phyloP scores from a whole-genome alignment of 2,797 vertebrate species.

The Balearica regulorum region DNA sequence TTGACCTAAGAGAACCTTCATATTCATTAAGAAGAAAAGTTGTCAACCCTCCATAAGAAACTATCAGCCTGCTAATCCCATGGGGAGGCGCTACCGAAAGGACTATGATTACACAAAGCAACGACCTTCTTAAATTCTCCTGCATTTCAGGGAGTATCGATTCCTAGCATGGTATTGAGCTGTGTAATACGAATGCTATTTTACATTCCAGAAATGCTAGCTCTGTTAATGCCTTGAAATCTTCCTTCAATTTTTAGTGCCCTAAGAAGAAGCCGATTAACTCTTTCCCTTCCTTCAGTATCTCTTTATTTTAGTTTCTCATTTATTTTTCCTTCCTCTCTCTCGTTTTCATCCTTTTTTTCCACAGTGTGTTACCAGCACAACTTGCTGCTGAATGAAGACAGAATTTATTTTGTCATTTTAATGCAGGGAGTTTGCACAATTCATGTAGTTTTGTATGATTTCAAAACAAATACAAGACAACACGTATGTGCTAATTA shows the following conservation, averaged over 20 bases:
- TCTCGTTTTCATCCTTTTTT: background rate
- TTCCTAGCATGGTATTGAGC: background rate
- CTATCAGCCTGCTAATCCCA: background rate
- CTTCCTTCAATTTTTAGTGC: background rate
- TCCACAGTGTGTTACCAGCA: background rate
- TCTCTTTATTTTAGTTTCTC: background rate
- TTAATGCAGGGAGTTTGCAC: background rate
- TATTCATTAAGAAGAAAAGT: background rate
- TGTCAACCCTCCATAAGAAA: background rate
- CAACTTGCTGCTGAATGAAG: background rate
- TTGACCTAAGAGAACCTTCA: background rate
- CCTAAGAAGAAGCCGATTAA: background rate
- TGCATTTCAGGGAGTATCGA: background rate
- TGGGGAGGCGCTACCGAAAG: background rate
- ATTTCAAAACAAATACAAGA: background rate
- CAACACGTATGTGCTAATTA: background rate
- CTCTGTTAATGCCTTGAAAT: background rate
- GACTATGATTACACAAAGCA: background rate
- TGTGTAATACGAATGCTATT: background rate
- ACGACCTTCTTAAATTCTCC: background rate
- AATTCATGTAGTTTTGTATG: background rate
- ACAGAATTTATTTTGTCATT: background rate
- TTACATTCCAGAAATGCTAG: constrained; percentile 10
- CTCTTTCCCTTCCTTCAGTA: background rate
- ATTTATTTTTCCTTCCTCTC: background rate